A percentile compares a stretch with the other conserved stretches of the same genome.
Conservation (phyloP, 2,888 invertebrate species). For the Cepaea hortensis region DNA sequence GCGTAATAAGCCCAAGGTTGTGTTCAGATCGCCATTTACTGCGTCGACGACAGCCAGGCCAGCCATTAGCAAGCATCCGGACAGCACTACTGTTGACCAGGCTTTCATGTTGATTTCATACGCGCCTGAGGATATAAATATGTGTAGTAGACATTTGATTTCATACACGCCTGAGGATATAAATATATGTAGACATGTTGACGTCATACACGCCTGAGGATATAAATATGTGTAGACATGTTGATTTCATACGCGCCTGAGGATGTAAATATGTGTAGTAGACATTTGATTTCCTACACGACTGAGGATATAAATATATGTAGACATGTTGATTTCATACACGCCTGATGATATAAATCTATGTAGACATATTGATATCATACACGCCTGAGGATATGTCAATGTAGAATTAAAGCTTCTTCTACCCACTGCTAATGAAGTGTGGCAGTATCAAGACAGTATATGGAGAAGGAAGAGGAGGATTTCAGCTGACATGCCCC, state of each 20-base stretch:
- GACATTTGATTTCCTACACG: neutral
- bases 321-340: neutral
- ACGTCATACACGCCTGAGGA: too few species aligned
- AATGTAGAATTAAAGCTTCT: neutral
- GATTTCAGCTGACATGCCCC: too few species aligned
- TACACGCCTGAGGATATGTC: neutral
- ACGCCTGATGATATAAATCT: too few species aligned
- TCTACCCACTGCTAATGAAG: too few species aligned
- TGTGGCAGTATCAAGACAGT: too few species aligned
- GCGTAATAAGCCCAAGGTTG: conserved; percentile 49
- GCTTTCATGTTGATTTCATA: neutral
- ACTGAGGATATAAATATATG: neutral
- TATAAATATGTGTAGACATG: neutral
- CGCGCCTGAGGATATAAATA: neutral
- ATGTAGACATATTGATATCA: neutral
- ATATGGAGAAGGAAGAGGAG: too few species aligned
- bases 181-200: neutral
- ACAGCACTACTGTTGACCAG: neutral
- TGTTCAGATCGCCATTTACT: conserved; percentile 29
- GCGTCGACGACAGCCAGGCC: neutral
- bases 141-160: neutral
- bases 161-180: neutral
- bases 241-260: neutral
- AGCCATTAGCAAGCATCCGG: neutral
- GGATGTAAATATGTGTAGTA: neutral